Evolutionary conservation across 2,797 vertebrate genomes (phyloP).

Genomic region (Muscicapa striata): DNA sequence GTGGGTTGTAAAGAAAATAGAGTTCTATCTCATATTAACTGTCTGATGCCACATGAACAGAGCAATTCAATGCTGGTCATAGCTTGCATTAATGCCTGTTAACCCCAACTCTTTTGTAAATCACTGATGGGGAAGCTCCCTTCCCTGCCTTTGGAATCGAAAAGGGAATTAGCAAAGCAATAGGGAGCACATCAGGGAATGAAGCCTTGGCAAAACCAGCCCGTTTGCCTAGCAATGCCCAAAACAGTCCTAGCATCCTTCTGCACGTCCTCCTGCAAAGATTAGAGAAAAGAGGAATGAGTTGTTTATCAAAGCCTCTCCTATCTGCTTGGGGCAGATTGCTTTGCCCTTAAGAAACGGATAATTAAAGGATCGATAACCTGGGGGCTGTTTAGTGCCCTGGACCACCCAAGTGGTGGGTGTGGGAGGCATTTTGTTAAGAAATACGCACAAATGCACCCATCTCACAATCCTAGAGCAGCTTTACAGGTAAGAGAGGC

Average conservation of each 20-base stretch:
- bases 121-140: neutral
- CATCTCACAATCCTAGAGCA: neutral
- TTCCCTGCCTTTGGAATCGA: neutral
- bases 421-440: neutral
- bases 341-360: neutral
- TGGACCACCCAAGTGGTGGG: neutral
- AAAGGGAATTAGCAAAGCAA: neutral
- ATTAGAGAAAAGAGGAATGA: neutral
- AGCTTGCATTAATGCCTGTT: neutral
- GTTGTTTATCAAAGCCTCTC: neutral
- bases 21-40: neutral
- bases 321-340: neutral
- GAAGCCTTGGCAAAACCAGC: neutral
- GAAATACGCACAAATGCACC: neutral
- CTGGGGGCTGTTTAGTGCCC: neutral
- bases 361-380: neutral
- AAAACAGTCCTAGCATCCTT: neutral
- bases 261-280: neutral
- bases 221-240: neutral
- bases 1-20: neutral
- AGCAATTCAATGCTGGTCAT: neutral
- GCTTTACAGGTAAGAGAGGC: neutral
- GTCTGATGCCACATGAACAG: neutral
- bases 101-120: neutral
- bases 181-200: neutral